These are phyloP conservation scores for Tigriopus californicus DNA, from an alignment of 2,888 invertebrate genomes.

Conservation along the genomic window DNA sequence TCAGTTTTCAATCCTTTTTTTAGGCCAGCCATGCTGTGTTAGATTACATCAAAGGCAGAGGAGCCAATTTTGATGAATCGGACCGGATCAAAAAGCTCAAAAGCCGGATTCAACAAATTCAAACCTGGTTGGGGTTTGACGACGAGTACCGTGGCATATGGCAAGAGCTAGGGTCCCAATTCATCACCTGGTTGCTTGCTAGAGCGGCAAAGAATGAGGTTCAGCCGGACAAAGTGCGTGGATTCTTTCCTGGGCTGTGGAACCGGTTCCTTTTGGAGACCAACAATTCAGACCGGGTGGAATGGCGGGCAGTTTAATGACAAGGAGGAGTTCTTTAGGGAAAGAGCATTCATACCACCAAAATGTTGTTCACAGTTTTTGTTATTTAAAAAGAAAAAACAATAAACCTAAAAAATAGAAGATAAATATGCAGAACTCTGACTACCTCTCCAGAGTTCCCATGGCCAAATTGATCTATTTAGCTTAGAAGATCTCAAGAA, in stretches of 20 bases:
- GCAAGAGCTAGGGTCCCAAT: conserved; percentile 16
- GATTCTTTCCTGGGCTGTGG: not conserved
- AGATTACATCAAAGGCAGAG: not conserved
- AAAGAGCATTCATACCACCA: no score
- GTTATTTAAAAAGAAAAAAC: no score
- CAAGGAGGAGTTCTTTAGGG: no score
- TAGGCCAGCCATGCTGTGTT: not conserved
- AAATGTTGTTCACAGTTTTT: no score
- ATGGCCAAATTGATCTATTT: no score
- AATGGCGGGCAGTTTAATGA: not conserved
- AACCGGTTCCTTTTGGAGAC: not conserved
- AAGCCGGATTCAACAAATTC: conserved; percentile 26
- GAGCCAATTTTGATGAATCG: conserved; percentile 19
- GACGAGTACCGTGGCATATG: conserved; percentile 19
- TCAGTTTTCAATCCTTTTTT: not conserved
- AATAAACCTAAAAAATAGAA: no score
- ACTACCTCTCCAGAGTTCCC: no score
- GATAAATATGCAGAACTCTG: no score
- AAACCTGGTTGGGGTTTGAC: conserved; percentile 26
- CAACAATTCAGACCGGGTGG: not conserved
- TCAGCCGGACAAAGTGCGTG: not conserved
- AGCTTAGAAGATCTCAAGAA: no score
- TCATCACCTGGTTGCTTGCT: not conserved
- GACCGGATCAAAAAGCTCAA: conserved; percentile 20
- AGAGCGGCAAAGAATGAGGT: not conserved